Evolutionary conservation across 2,113 vertebrate species (phyloP).

Genomic region (Columba livia): DNA sequence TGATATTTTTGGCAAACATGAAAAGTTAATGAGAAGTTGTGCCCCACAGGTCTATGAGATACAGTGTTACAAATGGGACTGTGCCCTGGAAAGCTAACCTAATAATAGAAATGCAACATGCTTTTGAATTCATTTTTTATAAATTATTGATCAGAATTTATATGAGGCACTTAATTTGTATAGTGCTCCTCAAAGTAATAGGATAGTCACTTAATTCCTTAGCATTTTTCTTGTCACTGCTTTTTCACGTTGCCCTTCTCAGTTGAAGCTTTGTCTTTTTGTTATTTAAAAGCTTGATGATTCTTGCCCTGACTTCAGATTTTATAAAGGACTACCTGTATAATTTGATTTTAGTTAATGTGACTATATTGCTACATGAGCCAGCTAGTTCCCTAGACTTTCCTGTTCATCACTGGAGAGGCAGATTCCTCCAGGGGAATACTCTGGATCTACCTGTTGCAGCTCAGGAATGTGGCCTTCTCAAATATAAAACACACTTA

Average conservation of each 20-base stretch:
- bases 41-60: neutral
- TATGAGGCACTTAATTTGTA: neutral
- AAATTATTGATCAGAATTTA: neutral
- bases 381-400: neutral
- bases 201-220: neutral
- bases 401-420: neutral
- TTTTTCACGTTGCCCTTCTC: neutral
- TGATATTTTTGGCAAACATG: neutral
- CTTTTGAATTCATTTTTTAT: neutral
- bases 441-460: neutral
- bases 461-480: no score
- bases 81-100: neutral
- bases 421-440: neutral
- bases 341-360: fast-evolving
- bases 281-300: conserved; percentile 34
- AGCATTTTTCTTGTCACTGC: neutral
- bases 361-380: neutral
- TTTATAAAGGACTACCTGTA: neutral
- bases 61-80: neutral
- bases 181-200: neutral
- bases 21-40: neutral
- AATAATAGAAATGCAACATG: neutral
- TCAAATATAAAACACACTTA: no score
- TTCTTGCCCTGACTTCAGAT: neutral
- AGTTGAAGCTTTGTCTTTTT: neutral